A percentile compares a stretch with the other conserved stretches of the same genome.
Conservation (phyloP, 2,113 vertebrate genomes). For the Microtus richardsoni region DNA sequence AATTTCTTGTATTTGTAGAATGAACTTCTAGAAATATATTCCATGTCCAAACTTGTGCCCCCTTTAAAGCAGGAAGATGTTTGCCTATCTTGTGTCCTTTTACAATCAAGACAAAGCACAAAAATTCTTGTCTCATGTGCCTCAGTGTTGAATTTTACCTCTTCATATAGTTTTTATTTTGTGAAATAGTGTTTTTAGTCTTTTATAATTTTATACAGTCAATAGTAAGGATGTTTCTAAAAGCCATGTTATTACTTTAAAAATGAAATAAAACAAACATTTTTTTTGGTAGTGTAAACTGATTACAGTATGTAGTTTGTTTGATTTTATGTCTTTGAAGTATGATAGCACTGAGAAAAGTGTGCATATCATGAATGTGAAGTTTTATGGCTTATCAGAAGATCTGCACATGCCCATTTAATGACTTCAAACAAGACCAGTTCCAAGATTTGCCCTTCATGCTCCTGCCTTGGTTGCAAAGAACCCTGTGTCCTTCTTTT, state of each 20-base stretch:
- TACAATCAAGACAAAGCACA: neutral
- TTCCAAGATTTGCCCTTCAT: neutral
- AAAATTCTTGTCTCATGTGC: neutral
- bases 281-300: neutral
- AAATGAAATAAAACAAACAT: neutral
- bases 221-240: neutral
- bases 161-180: neutral
- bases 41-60: constrained; percentile 15
- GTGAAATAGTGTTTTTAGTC: neutral
- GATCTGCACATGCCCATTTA: neutral
- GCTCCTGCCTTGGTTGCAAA: neutral
- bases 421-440: neutral
- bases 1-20: constrained; percentile 46
- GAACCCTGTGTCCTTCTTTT: neutral
- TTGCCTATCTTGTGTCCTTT: neutral
- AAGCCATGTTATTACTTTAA: neutral
- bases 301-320: neutral
- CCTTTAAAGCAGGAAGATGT: constrained; percentile 36
- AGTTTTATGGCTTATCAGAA: neutral
- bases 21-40: constrained; percentile 54
- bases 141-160: neutral
- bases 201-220: neutral
- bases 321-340: neutral
- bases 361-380: neutral
- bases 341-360: neutral